Percentiles rank a stretch among this genome's conserved stretches.
phyloP scores from a whole-genome alignment of 2,888 invertebrate species.

The Baccha elongata region DNA sequence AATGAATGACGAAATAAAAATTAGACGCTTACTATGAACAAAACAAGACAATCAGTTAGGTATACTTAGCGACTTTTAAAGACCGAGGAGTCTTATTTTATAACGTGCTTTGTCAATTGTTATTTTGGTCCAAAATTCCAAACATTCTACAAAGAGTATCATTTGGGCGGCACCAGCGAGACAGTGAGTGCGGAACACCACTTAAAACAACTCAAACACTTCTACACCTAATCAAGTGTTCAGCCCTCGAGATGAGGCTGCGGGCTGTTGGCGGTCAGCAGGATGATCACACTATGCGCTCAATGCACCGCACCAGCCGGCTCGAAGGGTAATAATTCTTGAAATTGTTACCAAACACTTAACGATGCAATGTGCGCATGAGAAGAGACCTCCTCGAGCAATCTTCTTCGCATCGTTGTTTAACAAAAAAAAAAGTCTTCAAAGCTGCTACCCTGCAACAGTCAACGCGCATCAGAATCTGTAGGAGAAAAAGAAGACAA shows the following conservation, averaged over 20 bases:
- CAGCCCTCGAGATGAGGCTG: constrained; percentile 70
- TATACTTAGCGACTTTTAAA: constrained; percentile 34
- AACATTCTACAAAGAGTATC: constrained; percentile 56
- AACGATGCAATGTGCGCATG: constrained; percentile 73
- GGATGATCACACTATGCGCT: constrained; percentile 66
- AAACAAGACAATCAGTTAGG: constrained; percentile 62
- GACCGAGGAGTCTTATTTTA: not conserved
- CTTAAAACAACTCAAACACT: constrained; percentile 71
- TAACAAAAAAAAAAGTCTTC: too few relatives aligned
- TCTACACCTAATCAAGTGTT: constrained; percentile 74
- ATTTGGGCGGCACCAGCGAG: constrained; percentile 52
- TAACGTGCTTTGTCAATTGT: constrained; percentile 50
- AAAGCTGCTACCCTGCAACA: constrained; percentile 10
- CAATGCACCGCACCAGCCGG: constrained; percentile 28
- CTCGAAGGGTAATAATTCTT: constrained; percentile 73
- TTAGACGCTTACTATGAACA: constrained; percentile 31
- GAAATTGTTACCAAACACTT: constrained; percentile 74
- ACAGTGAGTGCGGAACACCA: constrained; percentile 60
- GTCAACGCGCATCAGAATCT: constrained; percentile 64
- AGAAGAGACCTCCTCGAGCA: constrained; percentile 72
- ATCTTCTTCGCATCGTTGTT: constrained; percentile 67
- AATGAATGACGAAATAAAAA: constrained; percentile 44
- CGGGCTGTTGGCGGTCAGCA: constrained; percentile 64
- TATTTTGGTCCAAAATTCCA: constrained; percentile 69
- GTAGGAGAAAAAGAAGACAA: constrained; percentile 43